These are phyloP conservation scores for Sabatieria punctata DNA, from an alignment of 2,888 invertebrate genomes.

Conservation along the genomic window DNA sequence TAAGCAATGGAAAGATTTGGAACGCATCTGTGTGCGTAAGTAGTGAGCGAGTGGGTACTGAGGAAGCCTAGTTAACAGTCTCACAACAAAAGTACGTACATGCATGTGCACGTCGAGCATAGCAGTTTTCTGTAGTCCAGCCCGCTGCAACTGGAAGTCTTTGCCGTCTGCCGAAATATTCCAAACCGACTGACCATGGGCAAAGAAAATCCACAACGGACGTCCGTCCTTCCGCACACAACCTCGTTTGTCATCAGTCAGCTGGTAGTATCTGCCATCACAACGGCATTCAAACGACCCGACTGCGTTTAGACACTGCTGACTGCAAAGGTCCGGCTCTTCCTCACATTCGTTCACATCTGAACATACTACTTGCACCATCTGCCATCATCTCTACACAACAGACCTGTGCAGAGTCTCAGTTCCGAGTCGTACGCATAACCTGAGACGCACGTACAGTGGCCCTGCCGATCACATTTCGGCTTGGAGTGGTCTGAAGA, in stretches of 20 bases:
- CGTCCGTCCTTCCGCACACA: slow-evolving; percentile 66
- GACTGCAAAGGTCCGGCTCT: slow-evolving; percentile 53
- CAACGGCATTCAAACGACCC: slow-evolving; percentile 93
- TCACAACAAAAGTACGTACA: too few species aligned
- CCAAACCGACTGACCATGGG: slow-evolving; percentile 87
- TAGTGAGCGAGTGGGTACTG: too few species aligned
- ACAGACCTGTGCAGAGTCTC: neutral
- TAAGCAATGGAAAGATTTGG: too few species aligned
- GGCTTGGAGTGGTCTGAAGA: neutral
- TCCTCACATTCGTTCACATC: slow-evolving; percentile 76
- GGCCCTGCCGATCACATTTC: neutral
- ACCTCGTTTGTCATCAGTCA: slow-evolving; percentile 57
- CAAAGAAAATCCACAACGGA: slow-evolving; percentile 34
- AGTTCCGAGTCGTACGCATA: neutral
- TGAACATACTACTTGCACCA: slow-evolving; percentile 19
- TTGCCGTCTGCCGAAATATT: slow-evolving; percentile 81
- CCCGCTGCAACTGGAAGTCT: slow-evolving; percentile 67
- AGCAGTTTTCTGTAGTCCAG: slow-evolving; percentile 85
- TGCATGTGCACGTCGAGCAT: slow-evolving; percentile 64
- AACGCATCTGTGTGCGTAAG: too few species aligned
- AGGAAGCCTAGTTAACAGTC: too few species aligned
- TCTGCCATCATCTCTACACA: neutral
- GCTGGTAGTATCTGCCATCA: slow-evolving; percentile 68
- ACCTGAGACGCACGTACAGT: neutral
- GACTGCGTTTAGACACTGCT: slow-evolving; percentile 78